Evolutionary conservation across 2,888 invertebrate species (phyloP).

Genomic region (Spodoptera exigua): DNA sequence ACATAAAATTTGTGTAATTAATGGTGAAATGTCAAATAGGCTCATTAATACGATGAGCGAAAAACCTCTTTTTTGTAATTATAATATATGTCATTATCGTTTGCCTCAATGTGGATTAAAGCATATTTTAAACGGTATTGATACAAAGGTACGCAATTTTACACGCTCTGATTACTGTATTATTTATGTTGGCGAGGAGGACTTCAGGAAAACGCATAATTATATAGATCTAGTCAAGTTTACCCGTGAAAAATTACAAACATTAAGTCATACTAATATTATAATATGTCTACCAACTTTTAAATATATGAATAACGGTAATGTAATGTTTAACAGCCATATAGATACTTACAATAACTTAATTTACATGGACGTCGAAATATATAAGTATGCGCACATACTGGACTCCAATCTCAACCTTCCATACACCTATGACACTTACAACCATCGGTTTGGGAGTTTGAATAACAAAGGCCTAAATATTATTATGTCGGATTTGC

Average conservation of each 20-base stretch:
- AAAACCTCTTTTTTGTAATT: neutral
- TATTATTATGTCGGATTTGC: neutral
- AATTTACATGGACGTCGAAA: constrained; percentile 6
- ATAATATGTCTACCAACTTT: neutral
- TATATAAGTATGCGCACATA: constrained; percentile 7
- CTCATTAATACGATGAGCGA: neutral
- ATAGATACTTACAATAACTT: constrained; percentile 9
- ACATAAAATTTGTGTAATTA: neutral
- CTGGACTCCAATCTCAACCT: too few species aligned
- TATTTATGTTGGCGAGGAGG: constrained; percentile 2
- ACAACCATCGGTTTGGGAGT: neutral
- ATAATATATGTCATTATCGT: constrained; percentile 1
- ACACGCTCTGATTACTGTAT: neutral
- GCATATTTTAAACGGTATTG: neutral
- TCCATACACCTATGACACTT: constrained; percentile 6
- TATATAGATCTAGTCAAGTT: constrained; percentile 1
- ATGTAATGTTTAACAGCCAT: constrained; percentile 9
- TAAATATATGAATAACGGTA: neutral
- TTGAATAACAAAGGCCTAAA: constrained; percentile 1
- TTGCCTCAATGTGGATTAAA: neutral
- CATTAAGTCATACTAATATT: constrained; percentile 2
- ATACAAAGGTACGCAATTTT: neutral
- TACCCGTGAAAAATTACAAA: constrained; percentile 4
- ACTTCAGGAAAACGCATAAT: too few species aligned
- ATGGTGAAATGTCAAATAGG: neutral